Evolutionary conservation across 2,888 invertebrate species (phyloP), one percentile per base, ranked within the genome.

Genomic region (Alloscopus bannaensis): DNA sequence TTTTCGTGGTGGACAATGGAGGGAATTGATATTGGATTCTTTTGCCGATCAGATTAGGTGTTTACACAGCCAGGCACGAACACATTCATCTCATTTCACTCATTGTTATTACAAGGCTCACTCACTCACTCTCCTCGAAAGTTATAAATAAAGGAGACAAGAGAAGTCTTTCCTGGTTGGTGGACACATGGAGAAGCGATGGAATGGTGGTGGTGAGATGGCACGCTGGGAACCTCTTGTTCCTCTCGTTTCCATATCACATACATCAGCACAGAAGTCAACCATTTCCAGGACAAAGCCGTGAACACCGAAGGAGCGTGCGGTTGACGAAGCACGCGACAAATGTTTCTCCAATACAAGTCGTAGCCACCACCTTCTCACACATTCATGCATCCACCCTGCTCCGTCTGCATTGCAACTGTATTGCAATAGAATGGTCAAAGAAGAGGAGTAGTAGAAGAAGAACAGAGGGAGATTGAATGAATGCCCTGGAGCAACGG

Each of bases 401-500:
- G 47, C 55, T 60, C 20, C 57, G 62, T 36, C 28, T 28, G 40
- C 50, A 18, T 18, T 13, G 36, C 36, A 6, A 36, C 36, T 6
- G 6, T 13, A 3, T 29, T 65, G 36, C 18, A 22, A 52, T 29
- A n/a, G n/a, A n/a, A n/a, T 13, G 28, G 36, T n/a, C 24, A 36
- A 24, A 31, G 2, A 16, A 26, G 20, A n/a, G 29, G 29, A 65
- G 11, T n/a, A 36, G 24, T 16, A 28, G 18, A 71, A 50, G 36
- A 70, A 70, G 79, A 73, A 75, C 70, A 82, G 77, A 76, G 79
- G 52, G 66, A 75, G 79, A 75, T 68, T 47, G 68, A 62, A 68
- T 75, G 83, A 83, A 82, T 84, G 84, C 81, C 84, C 81, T 62
- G 71, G 42, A 82, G 84, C 80, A 81, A 75, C 75, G 70, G 81